These are phyloP conservation scores for Actenoides hombroni DNA, from an alignment of 2,113 vertebrate species.

Conservation along the genomic window DNA sequence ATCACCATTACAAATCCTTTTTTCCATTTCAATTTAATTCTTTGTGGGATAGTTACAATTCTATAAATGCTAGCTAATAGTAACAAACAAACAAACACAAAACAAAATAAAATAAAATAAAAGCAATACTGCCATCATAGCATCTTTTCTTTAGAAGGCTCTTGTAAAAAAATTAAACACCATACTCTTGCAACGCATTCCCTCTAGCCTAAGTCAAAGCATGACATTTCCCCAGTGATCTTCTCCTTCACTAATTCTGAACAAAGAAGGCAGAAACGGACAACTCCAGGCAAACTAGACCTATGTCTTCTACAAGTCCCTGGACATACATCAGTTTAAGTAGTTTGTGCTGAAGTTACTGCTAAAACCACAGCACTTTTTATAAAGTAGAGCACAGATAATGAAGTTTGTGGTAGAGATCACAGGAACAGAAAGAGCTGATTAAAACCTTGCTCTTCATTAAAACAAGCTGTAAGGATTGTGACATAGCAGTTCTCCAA, in stretches of 20 bases:
- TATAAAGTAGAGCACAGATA: background rate
- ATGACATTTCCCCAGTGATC: rapidly evolving
- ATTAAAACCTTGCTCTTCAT: background rate
- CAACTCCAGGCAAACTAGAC: background rate
- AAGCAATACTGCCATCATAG: background rate
- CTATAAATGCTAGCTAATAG: background rate
- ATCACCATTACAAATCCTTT: background rate
- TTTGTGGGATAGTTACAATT: background rate
- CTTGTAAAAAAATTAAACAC: background rate
- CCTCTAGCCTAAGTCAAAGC: background rate
- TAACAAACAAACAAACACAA: background rate
- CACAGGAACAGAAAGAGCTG: background rate
- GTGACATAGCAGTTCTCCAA: background rate
- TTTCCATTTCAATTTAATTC: background rate
- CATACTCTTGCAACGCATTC: background rate
- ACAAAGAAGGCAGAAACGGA: background rate
- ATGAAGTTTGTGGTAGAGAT: background rate
- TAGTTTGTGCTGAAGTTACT: background rate
- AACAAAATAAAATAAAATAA: background rate
- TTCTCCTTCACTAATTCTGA: background rate
- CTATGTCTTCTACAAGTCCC: background rate
- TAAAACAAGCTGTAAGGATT: background rate
- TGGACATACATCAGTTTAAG: background rate
- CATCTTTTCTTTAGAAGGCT: background rate
- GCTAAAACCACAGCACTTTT: background rate